Percentiles rank a stretch among this genome's conserved stretches.
Conservation (phyloP, 2,797 vertebrate genomes). For the Acomys russatus region DNA sequence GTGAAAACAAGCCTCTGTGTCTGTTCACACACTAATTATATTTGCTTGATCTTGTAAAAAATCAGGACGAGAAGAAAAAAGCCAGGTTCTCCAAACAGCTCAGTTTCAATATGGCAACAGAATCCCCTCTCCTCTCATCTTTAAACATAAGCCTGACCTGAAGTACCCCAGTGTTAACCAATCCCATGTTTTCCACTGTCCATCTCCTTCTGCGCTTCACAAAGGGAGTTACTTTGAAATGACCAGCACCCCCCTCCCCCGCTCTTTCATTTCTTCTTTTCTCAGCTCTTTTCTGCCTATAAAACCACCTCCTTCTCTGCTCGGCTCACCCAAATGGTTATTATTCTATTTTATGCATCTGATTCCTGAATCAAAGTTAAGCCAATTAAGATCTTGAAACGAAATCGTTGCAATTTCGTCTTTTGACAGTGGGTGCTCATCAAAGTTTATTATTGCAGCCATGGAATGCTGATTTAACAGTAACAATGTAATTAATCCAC, state of each 20-base stretch:
- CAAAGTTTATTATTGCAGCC: background rate
- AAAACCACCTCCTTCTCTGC: background rate
- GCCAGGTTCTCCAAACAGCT: background rate
- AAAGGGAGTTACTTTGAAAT: background rate
- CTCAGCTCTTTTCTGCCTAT: background rate
- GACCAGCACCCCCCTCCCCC: no score
- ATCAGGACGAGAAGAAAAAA: background rate
- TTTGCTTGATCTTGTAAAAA: background rate
- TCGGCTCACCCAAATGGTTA: background rate
- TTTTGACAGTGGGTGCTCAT: background rate
- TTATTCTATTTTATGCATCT: slow-evolving; percentile 16
- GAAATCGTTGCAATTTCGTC: slow-evolving; percentile 14
- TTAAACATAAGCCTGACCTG: background rate
- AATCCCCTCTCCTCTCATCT: background rate
- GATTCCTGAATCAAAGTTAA: slow-evolving; percentile 13
- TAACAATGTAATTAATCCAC: background rate
- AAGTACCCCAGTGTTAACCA: background rate
- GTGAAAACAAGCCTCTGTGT: background rate
- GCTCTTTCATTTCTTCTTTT: background rate
- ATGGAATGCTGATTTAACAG: slow-evolving; percentile 6
- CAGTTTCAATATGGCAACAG: background rate
- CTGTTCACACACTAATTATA: background rate
- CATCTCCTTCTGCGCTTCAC: background rate
- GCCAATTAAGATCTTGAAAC: slow-evolving; percentile 25
- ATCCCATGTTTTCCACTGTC: background rate